Base-by-base conservation (phyloP, 1,140 invertebrate genomes). In the Penaeus vannamei region DNA sequence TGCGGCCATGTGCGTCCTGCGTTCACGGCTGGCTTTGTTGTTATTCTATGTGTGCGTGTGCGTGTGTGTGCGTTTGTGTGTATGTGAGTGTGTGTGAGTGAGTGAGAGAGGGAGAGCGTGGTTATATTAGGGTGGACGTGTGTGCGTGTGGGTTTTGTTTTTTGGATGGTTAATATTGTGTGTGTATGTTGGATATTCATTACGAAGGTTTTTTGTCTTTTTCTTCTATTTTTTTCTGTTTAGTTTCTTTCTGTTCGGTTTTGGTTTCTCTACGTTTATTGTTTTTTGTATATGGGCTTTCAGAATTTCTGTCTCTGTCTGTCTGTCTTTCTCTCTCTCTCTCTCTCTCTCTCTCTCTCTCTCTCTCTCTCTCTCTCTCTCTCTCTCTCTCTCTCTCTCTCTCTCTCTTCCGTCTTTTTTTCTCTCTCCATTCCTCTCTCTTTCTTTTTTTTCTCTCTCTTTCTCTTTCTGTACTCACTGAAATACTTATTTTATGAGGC, bases 11-110 rank as follows among this genome's bases (percentile, higher is more conserved):
- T 76, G 72, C 72, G 72, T 76, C 22, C 72, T 26, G 29, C 32
- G 29, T 76, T 76, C 72, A 76, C 72, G 72, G 29, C 72, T 76
- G 53, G 53, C 53, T 53, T 53, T 53, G 53, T 76, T 76, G 72
- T 76, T 76, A n/a, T 32, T 36, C 42, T 76, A 8, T 36, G n/a
- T 32, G 72, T 76, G 72, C 26, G 42, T n/a, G 42, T 76, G 72
- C 17, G 29, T 32, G 22, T 32, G 42, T 32, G 72, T 29, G 72
- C 72, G 29, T 72, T 10, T 72, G 26, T 22, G 2, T 29, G 17
- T 29, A 26, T 76, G 26, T 17, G 72, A 36, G 29, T 29, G 29
- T 29, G 23, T 29, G 20, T 19, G 69, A 7, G 69, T 26, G 69
- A 4, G 69, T 53, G 53, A 14, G 53, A 0, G 53, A 1, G 53